Evolutionary conservation across 1,140 invertebrate species (phyloP), one percentile per base, ranked within the genome.

Genomic region (Cylas formicarius): DNA sequence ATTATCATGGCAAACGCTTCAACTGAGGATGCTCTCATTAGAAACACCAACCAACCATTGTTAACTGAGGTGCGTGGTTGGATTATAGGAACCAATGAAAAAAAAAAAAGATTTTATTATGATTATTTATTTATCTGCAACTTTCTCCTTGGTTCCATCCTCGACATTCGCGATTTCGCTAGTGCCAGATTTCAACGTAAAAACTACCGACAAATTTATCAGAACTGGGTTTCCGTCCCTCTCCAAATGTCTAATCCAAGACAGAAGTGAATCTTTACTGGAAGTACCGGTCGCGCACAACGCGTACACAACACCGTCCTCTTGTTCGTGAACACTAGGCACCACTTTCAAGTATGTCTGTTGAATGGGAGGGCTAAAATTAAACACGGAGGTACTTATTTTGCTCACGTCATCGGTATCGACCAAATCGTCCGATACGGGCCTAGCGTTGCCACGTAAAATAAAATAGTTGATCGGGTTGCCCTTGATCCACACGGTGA

Each of bases 171-270:
- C 22, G 14, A 53, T 8, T 47, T 60, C 58, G 43, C 51, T 62
- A 13, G 39, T 50, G 16, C 41, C 52, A 16, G 54, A 53, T 20
- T 44, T 50, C n/a, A 79, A 59, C 6, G 68, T 86, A 58, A 95
- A 93, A 13, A 93, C 69, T 23, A 94, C 73, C n/a, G 87, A 83
- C 53, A 89, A 75, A 48, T 76, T 66, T 42, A 72, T 70, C 34
- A 98, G 63, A 14, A 68, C 61, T 0, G 88, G 82, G 71, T 94
- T 92, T 1, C 71, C 74, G 57, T 80, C 65, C 44, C 74, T 74
- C 66, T 95, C 81, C 29, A 98, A 65, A 59, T 86, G 77, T 43
- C 90, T 75, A 56, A 97, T 82, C 94, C 94, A 98, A 0, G 88
- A 91, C 13, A 94, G 63, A 2, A 97, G 65, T 1, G 91, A 94